These are phyloP conservation scores for Nudaria mundana DNA, from an alignment of 2,888 invertebrate species.

Conservation along the genomic window DNA sequence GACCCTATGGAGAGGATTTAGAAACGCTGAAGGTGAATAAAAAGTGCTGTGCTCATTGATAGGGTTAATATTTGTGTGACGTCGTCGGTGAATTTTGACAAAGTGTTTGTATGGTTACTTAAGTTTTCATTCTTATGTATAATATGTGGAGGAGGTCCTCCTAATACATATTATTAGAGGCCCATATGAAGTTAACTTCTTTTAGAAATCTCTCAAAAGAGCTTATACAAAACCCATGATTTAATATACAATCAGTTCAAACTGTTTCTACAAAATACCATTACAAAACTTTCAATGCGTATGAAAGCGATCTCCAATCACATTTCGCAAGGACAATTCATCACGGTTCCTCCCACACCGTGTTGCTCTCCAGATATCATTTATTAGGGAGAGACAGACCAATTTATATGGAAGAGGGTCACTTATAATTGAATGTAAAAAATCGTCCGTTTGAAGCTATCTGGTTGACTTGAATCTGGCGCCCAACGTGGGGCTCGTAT, in stretches of 20 bases:
- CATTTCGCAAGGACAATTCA: conserved; percentile 47
- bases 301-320: conserved; percentile 46
- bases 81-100: conserved; percentile 11
- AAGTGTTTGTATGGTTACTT: conserved; percentile 9
- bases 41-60: conserved; percentile 29
- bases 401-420: conserved; percentile 73
- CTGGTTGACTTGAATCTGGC: conserved; percentile 27
- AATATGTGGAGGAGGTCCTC: too few relatives aligned
- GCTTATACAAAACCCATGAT: too few relatives aligned
- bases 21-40: conserved; percentile 35
- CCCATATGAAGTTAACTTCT: too few relatives aligned
- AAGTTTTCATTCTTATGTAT: too few relatives aligned
- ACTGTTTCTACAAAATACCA: too few relatives aligned
- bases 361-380: conserved; percentile 60
- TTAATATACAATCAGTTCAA: too few relatives aligned
- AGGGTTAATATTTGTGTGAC: conserved; percentile 32
- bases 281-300: conserved; percentile 14
- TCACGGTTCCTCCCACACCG: conserved; percentile 65
- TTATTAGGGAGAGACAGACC: conserved; percentile 73
- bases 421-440: conserved; percentile 77
- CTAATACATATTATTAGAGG: too few relatives aligned
- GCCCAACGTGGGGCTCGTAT: conserved; percentile 47
- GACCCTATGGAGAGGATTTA: conserved; percentile 50
- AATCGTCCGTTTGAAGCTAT: conserved; percentile 48
- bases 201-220: too few relatives aligned